Percentiles rank a stretch among this genome's conserved stretches.
These are phyloP conservation scores for Vannuccia rotundouncinata DNA, from an alignment of 2,888 invertebrate genomes.

Conservation along the genomic window DNA sequence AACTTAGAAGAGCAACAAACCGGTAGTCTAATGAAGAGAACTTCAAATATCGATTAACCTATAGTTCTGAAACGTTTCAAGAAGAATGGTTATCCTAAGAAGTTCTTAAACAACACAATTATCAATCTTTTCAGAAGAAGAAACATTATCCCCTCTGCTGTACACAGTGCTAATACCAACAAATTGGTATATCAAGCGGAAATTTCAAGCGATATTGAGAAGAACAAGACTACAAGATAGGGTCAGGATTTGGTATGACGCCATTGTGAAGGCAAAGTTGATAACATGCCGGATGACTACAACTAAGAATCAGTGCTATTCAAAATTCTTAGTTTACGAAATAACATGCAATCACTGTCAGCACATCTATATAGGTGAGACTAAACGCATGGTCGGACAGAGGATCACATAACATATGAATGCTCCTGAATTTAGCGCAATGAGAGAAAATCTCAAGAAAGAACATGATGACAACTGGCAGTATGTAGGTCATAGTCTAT, in stretches of 20 bases:
- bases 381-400: not conserved
- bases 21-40: too few species aligned
- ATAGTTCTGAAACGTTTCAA: not conserved
- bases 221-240: not conserved
- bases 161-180: not conserved
- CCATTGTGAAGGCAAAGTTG: not conserved
- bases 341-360: conserved; percentile 10
- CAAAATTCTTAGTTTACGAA: conserved; percentile 1
- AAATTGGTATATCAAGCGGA: not conserved
- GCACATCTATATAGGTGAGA: conserved; percentile 3
- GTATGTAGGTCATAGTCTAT: not conserved
- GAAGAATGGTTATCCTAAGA: not conserved
- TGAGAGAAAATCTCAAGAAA: not conserved
- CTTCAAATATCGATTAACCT: too few species aligned
- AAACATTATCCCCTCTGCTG: not conserved
- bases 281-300: not conserved
- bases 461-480: not conserved
- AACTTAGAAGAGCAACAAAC: too few species aligned
- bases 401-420: not conserved
- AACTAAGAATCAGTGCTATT: conserved; percentile 1
- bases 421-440: not conserved
- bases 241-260: not conserved
- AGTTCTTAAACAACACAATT: conserved; percentile 7
- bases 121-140: not conserved
- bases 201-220: conserved; percentile 5